Conservation (phyloP, 1,140 invertebrate species). For the Heliconius hewitsoni region DNA sequence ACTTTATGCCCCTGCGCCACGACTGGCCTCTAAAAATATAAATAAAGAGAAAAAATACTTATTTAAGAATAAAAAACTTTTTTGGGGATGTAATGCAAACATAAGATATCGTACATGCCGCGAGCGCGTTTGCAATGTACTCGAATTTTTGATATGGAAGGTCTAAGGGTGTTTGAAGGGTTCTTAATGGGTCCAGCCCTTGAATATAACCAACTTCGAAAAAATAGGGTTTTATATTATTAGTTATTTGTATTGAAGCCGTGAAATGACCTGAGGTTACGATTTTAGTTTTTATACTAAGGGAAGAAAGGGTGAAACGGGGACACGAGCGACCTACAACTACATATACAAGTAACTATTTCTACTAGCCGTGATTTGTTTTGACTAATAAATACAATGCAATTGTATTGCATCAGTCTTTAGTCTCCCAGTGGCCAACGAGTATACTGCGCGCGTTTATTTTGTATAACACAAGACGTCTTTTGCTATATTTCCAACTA, state of each 20-base stretch:
- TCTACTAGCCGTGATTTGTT: too few species aligned
- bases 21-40: background rate
- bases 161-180: constrained; percentile 2
- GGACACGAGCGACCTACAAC: too few species aligned
- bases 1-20: too few species aligned
- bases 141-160: background rate
- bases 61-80: background rate
- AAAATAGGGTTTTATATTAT: background rate
- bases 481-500: too few species aligned
- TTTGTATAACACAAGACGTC: too few species aligned
- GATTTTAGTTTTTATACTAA: background rate
- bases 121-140: constrained; percentile 13
- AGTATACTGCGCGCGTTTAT: too few species aligned
- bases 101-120: constrained; percentile 4
- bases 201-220: background rate
- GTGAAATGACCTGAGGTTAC: background rate
- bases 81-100: background rate
- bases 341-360: too few species aligned
- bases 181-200: constrained; percentile 8
- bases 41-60: background rate
- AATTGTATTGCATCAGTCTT: too few species aligned
- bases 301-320: too few species aligned
- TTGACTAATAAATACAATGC: too few species aligned
- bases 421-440: too few species aligned
- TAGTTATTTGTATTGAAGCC: background rate